Base-by-base conservation (phyloP, 2,888 invertebrate species). In the Pandemis heparana region DNA sequence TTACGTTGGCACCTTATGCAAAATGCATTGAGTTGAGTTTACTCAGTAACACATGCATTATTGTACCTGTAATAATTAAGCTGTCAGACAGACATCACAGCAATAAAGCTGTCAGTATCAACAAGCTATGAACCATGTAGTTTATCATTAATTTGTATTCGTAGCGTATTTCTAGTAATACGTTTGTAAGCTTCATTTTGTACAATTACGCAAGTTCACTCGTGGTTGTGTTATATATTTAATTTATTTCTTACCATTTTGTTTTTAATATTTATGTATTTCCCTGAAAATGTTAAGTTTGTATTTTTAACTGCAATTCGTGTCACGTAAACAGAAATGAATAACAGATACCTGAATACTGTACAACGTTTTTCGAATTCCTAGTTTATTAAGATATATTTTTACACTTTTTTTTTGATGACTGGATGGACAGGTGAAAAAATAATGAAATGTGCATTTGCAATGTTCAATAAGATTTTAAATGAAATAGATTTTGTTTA, bases 211-310 rank as follows among this genome's bases (percentile, higher is more conserved):
- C 83, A 85, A 83, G 91, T 92, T 92, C 90, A 92, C 92, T 93
- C 91, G 83, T 83, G 92, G 92, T 92, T 93, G 92, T 92, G 92
- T 92, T 76, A 75, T 59, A 77, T 79, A 78, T 77, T 80, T 78
- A 65, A 78, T 77, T 80, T 78, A 65, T 74, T 74, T 74, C 56
- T 59, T 46, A 72, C 66, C 63, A 69, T 69, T 74, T 56, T 69
- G 23, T 10, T 74, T 69, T 63, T 68, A 38, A 63, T 69, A 74
- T 74, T 60, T 63, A 64, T 68, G 41, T 59, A 63, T 48, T 71
- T 59, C 60, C 46, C 39, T 66, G 51, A 7, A 59, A 43, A 41
- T 70, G 70, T 74, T 74, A 70, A 69, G 69, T 74, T 74, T 69
- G 70, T 65, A 61, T 74, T 65, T 74, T 48, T 65, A 64, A 53